A percentile compares a stretch with the other conserved stretches of the same genome.
phyloP scores from a whole-genome alignment of 2,113 vertebrate species.

The Cervus canadensis region DNA sequence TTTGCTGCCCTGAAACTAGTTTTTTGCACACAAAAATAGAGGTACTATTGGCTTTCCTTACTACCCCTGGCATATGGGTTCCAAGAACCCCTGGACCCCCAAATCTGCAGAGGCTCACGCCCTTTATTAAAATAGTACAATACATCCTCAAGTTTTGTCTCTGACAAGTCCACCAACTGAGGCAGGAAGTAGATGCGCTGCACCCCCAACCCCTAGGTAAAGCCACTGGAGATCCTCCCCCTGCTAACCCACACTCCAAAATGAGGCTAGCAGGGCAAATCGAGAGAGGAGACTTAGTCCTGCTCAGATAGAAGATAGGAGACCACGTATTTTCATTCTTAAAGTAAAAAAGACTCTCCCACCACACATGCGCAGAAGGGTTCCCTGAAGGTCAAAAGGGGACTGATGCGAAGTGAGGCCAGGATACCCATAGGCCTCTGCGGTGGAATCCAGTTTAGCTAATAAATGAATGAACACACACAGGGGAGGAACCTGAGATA shows the following conservation, averaged over 20 bases:
- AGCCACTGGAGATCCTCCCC: not conserved
- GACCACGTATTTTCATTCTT: not conserved
- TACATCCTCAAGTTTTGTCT: not conserved
- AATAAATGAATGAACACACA: not conserved
- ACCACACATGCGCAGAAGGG: not conserved
- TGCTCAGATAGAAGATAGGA: not conserved
- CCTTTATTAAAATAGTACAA: not conserved
- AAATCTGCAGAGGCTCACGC: not conserved
- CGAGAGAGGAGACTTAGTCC: not conserved
- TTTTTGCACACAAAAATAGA: not conserved
- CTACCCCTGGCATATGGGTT: not conserved
- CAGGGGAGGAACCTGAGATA: not conserved
- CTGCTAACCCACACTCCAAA: not conserved
- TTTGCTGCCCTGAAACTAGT: not conserved
- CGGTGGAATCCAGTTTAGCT: not conserved
- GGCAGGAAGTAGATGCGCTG: not conserved
- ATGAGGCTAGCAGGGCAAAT: not conserved
- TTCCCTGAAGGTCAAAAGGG: not conserved
- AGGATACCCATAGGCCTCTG: not conserved
- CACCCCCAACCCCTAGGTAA: not conserved
- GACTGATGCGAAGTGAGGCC: not conserved
- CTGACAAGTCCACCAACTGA: not conserved
- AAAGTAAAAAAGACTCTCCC: not conserved
- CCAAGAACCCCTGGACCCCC: not conserved
- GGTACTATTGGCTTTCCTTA: not conserved